phyloP scores from a whole-genome alignment of 2,888 invertebrate species.

The Hetaerina titia region DNA sequence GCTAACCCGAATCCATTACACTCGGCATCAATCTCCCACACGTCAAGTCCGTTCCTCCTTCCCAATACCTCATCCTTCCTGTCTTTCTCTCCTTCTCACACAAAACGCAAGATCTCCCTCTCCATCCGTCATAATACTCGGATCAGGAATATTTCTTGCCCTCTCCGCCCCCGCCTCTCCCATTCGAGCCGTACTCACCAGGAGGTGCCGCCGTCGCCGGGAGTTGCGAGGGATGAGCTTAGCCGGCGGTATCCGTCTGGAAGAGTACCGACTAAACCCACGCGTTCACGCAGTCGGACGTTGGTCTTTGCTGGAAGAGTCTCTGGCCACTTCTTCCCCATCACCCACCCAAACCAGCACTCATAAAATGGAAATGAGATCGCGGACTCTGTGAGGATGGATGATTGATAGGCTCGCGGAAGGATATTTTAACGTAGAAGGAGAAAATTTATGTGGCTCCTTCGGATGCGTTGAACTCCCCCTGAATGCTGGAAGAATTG shows the following conservation, averaged over 20 bases:
- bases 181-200: too few species aligned
- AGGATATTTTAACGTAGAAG: too few species aligned
- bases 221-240: background rate
- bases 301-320: too few species aligned
- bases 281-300: too few species aligned
- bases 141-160: background rate
- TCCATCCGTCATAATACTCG: conserved; percentile 40
- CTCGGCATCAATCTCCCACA: conserved; percentile 6
- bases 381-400: background rate
- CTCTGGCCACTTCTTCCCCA: background rate
- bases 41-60: background rate
- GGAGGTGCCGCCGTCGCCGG: background rate
- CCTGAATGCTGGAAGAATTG: too few species aligned
- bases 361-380: background rate
- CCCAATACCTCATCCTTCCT: background rate
- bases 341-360: background rate
- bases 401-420: background rate
- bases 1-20: conserved; percentile 39
- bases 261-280: too few species aligned
- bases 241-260: background rate
- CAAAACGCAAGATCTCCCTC: too few species aligned
- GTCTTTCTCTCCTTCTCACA: background rate
- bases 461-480: too few species aligned
- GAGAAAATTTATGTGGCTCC: too few species aligned
- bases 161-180: background rate